These are phyloP conservation scores for Monochamus alternatus DNA, from an alignment of 2,888 invertebrate genomes.

Conservation along the genomic window DNA sequence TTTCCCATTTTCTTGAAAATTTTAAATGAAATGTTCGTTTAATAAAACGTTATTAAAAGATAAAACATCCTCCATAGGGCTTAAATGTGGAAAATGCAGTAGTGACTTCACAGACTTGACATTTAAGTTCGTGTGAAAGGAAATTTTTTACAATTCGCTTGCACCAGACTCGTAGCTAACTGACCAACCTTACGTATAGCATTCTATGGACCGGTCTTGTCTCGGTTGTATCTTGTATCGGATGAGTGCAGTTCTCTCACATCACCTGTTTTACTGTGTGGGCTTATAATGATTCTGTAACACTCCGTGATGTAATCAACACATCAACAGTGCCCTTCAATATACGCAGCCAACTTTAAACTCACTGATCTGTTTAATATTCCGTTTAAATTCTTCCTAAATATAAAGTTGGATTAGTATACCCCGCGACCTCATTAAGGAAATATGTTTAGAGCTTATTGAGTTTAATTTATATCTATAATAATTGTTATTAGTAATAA, in stretches of 20 bases:
- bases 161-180: neutral
- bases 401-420: too few relatives aligned
- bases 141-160: neutral
- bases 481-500: too few relatives aligned
- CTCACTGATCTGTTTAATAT: neutral
- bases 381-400: neutral
- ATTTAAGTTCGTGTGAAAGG: too few relatives aligned
- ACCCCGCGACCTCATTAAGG: too few relatives aligned
- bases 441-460: too few relatives aligned
- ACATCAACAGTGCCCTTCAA: conserved; percentile 10
- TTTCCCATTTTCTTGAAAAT: too few relatives aligned
- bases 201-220: conserved; percentile 4
- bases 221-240: neutral
- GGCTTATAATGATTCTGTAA: neutral
- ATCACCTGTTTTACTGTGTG: conserved; percentile 4
- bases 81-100: too few relatives aligned
- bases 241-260: conserved; percentile 11
- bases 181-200: neutral
- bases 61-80: too few relatives aligned
- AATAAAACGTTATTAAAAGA: too few relatives aligned
- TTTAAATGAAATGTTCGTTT: too few relatives aligned
- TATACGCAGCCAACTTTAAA: neutral
- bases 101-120: too few relatives aligned
- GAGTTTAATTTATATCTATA: too few relatives aligned
- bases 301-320: conserved; percentile 12